These are phyloP conservation scores for Ahaetulla prasina DNA, from an alignment of 2,113 vertebrate species.

Conservation along the genomic window DNA sequence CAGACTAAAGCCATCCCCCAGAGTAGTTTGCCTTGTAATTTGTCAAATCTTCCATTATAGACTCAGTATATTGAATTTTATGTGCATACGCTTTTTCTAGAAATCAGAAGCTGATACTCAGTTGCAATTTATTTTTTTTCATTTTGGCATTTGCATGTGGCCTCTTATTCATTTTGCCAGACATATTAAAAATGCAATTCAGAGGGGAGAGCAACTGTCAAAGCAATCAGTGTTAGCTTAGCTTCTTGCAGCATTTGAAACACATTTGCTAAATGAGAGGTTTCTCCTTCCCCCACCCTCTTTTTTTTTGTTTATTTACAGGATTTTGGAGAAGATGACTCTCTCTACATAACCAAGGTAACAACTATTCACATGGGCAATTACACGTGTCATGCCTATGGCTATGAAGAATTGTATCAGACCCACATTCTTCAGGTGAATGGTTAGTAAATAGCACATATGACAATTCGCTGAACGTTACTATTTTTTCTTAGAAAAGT, in stretches of 20 bases:
- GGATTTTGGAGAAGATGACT: constrained; percentile 95
- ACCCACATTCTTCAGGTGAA: constrained; percentile 99
- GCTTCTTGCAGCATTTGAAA: constrained; percentile 5
- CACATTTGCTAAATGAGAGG: constrained; percentile 25
- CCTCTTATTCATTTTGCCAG: not conserved
- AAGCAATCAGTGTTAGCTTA: constrained; percentile 7
- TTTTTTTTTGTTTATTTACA: constrained; percentile 64
- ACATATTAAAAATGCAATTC: constrained; percentile 21
- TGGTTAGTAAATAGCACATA: constrained; percentile 88
- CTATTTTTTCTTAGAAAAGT: not conserved
- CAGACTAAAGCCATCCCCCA: constrained; percentile 23
- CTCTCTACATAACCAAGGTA: constrained; percentile 97
- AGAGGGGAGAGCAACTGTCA: constrained; percentile 15
- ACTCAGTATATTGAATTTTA: constrained; percentile 31
- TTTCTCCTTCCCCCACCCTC: constrained; percentile 23
- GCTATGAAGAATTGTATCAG: constrained; percentile 90
- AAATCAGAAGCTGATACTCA: constrained; percentile 29
- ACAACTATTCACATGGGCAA: constrained; percentile 97
- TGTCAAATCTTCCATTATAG: constrained; percentile 24
- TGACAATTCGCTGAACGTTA: constrained; percentile 59
- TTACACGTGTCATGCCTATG: constrained; percentile 93
- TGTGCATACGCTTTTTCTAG: not conserved
- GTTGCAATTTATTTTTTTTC: constrained; percentile 1
- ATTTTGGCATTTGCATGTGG: constrained; percentile 26
- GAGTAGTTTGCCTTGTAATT: constrained; percentile 7